Percentiles rank a stretch among this genome's conserved stretches.
phyloP scores from a whole-genome alignment of 2,888 invertebrate species.

The Lochmaea capreae region DNA sequence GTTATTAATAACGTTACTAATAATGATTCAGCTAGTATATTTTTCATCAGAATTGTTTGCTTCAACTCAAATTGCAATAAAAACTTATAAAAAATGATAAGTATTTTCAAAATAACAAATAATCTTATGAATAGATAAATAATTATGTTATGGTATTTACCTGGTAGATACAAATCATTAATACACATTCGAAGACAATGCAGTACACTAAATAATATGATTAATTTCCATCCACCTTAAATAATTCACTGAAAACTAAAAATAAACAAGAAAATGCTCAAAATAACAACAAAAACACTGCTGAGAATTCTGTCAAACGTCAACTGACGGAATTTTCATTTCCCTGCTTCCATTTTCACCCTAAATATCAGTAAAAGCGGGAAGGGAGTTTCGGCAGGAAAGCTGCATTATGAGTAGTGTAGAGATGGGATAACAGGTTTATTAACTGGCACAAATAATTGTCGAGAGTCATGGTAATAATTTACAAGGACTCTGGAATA shows the following conservation, averaged over 20 bases:
- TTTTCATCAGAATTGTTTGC: too few species aligned
- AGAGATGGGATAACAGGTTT: not conserved
- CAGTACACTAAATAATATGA: not conserved
- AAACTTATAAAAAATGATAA: too few species aligned
- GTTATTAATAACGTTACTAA: too few species aligned
- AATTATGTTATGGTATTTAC: not conserved
- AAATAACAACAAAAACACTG: conserved; percentile 49
- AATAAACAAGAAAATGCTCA: conserved; percentile 43
- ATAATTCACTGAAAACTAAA: conserved; percentile 16
- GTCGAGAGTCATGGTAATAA: too few species aligned
- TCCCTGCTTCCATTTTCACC: conserved; percentile 46
- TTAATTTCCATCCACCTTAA: not conserved
- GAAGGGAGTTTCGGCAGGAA: conserved; percentile 9
- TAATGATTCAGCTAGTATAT: too few species aligned
- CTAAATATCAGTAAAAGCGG: not conserved
- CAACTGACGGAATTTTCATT: conserved; percentile 49
- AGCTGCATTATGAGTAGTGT: not conserved
- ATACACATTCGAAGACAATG: not conserved
- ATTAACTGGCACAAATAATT: not conserved
- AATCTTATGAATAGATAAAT: conserved; percentile 2
- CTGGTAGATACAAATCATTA: not conserved
- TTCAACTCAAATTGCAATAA: too few species aligned
- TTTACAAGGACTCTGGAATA: too few species aligned
- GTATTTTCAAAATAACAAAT: too few species aligned
- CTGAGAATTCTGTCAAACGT: conserved; percentile 44